phyloP scores from a whole-genome alignment of 2,113 vertebrate genomes.

The Protobothrops flavoviridis region DNA sequence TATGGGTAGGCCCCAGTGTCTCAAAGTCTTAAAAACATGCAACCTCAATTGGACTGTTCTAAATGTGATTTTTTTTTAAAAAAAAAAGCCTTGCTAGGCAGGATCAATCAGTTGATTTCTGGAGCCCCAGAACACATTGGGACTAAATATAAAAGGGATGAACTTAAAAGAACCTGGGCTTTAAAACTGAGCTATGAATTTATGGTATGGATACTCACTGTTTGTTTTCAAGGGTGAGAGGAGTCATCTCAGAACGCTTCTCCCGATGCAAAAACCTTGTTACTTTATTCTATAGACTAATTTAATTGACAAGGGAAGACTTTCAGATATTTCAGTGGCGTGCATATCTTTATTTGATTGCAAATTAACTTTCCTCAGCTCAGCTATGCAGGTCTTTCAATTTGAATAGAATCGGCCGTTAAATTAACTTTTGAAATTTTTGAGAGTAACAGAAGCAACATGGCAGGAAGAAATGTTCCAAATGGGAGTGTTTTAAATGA shows the following conservation, averaged over 20 bases:
- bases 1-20: no score
- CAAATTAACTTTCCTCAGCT: constrained; percentile 44
- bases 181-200: background rate
- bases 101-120: background rate
- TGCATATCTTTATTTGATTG: constrained; percentile 33
- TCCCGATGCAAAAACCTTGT: background rate
- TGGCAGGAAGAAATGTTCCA: constrained; percentile 49
- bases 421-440: constrained; percentile 59
- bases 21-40: background rate
- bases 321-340: constrained; percentile 37
- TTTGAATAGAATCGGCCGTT: constrained; percentile 35
- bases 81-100: background rate
- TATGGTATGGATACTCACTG: background rate
- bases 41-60: background rate
- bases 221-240: background rate
- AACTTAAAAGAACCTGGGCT: background rate
- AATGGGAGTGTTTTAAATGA: constrained; percentile 51
- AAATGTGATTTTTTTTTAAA: background rate
- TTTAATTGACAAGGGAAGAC: constrained; percentile 15
- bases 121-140: background rate
- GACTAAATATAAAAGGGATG: background rate
- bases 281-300: background rate
- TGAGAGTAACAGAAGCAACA: constrained; percentile 25
- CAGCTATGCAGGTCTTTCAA: constrained; percentile 4
- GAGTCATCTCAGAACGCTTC: background rate